phyloP scores from a whole-genome alignment of 2,113 vertebrate genomes.

The Ceyx cyanopectus region DNA sequence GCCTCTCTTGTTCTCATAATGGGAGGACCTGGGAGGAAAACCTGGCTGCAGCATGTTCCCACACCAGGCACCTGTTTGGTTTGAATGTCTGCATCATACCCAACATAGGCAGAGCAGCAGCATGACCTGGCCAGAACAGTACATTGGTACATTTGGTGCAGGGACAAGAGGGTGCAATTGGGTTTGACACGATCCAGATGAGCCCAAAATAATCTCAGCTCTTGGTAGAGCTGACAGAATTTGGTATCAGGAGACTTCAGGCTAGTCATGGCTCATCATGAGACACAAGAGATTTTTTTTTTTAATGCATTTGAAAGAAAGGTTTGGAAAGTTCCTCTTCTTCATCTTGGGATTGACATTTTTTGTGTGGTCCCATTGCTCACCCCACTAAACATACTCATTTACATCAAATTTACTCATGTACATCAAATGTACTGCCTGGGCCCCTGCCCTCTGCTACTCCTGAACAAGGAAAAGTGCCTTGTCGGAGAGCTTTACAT shows the following conservation, averaged over 20 bases:
- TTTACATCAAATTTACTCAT: too few species aligned
- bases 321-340: neutral
- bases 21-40: neutral
- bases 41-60: neutral
- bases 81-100: neutral
- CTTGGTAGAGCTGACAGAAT: slow-evolving; percentile 11
- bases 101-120: neutral
- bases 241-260: neutral
- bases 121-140: neutral
- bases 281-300: neutral
- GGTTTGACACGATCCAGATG: neutral
- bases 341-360: neutral
- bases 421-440: neutral
- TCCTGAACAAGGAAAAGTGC: neutral
- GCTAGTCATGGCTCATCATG: neutral
- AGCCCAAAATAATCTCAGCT: slow-evolving; percentile 23
- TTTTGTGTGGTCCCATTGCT: too few species aligned
- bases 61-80: neutral
- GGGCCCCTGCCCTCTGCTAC: neutral
- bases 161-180: neutral
- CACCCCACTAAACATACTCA: too few species aligned
- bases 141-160: neutral
- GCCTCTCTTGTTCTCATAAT: neutral
- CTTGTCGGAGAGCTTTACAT: neutral
- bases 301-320: neutral